Conservation (phyloP, 2,113 vertebrate genomes). For the Corydoras sp. region DNA sequence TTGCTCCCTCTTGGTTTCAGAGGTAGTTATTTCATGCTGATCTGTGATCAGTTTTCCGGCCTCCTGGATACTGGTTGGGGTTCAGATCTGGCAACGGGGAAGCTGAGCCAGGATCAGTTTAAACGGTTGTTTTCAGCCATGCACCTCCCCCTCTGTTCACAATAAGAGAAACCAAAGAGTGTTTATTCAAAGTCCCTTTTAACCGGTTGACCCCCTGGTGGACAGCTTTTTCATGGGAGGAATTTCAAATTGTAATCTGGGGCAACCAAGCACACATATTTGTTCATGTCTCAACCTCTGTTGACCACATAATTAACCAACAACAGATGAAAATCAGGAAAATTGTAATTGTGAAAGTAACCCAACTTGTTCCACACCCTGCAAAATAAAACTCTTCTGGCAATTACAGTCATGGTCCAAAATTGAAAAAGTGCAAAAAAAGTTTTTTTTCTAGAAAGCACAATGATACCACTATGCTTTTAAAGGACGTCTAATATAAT, state of each 20-base stretch:
- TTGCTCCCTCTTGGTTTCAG: slow-evolving; percentile 28
- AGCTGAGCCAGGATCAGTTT: slow-evolving; percentile 19
- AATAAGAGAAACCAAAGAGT: slow-evolving; percentile 44
- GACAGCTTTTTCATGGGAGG: slow-evolving; percentile 63
- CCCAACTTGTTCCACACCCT: slow-evolving; percentile 4
- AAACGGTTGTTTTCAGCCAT: background rate
- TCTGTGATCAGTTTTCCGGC: slow-evolving; percentile 13
- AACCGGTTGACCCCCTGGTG: slow-evolving; percentile 64
- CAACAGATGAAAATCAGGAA: slow-evolving; percentile 42
- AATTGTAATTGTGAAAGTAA: slow-evolving; percentile 15
- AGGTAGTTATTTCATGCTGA: slow-evolving; percentile 2
- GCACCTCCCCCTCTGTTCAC: slow-evolving; percentile 39
- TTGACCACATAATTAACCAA: slow-evolving; percentile 68
- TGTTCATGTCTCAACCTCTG: slow-evolving; percentile 67
- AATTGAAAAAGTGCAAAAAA: too few species aligned
- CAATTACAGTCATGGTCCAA: too few species aligned
- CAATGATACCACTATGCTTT: background rate
- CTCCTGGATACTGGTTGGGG: background rate
- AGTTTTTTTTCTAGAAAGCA: too few species aligned
- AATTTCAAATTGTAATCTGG: slow-evolving; percentile 75
- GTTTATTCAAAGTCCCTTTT: slow-evolving; percentile 54
- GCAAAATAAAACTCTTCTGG: background rate
- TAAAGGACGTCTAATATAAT: background rate
- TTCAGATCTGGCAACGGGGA: background rate
- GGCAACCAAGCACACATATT: slow-evolving; percentile 71